Evolutionary conservation across 2,888 invertebrate genomes (phyloP).

Genomic region (Ophion ellenae): DNA sequence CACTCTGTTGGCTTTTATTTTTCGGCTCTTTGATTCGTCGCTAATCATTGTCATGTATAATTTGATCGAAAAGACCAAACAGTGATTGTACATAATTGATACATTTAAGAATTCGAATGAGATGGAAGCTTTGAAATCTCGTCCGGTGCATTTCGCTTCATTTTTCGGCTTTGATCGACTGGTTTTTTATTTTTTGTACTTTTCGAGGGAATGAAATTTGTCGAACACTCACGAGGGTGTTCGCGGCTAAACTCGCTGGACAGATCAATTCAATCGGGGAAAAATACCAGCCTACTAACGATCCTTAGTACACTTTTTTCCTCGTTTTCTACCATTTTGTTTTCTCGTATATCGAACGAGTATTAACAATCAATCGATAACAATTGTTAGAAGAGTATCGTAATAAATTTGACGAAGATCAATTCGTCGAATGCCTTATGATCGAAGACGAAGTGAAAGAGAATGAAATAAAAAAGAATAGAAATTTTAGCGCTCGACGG

Average conservation of each 20-base stretch:
- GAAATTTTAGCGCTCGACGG: conserved; percentile 27
- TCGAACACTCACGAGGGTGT: conserved; percentile 1
- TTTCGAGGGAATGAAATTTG: conserved; percentile 20
- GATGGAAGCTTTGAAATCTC: conserved; percentile 15
- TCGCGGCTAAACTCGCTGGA: conserved; percentile 9
- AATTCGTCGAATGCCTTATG: conserved; percentile 70
- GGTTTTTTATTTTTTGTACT: conserved; percentile 15
- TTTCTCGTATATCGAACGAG: conserved; percentile 45
- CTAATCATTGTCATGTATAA: conserved; percentile 38
- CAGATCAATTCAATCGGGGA: conserved; percentile 16
- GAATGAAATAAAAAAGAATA: conserved; percentile 3
- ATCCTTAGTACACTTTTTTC: conserved; percentile 51
- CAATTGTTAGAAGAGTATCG: conserved; percentile 63
- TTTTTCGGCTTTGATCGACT: neutral
- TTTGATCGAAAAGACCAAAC: conserved; percentile 51
- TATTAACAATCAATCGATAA: conserved; percentile 59
- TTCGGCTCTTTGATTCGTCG: neutral
- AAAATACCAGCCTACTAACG: conserved; percentile 58
- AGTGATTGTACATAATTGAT: conserved; percentile 67
- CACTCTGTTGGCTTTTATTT: conserved; percentile 8
- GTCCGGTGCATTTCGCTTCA: conserved; percentile 10
- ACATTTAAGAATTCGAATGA: conserved; percentile 46
- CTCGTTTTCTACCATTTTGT: neutral
- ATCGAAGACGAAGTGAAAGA: conserved; percentile 52
- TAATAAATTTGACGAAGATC: conserved; percentile 65